Base-by-base conservation (phyloP, 2,113 vertebrate genomes). In the Cryptomyrus ogoouensis region DNA sequence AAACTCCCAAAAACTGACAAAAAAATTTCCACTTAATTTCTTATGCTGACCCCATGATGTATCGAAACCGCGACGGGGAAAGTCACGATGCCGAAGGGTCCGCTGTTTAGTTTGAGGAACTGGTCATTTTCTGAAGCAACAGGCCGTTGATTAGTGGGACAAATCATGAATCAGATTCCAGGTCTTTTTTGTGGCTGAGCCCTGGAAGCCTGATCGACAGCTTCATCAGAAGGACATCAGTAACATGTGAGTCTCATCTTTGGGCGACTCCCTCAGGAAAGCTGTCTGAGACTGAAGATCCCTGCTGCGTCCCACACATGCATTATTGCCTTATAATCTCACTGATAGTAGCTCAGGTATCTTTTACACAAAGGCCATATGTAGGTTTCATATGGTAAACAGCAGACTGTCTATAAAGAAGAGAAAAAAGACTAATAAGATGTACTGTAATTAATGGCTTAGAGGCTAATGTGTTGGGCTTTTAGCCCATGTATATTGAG, bases 161-260 rank as follows among this genome's bases (percentile, higher is more conserved):
- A 91, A 92, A 95, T 92, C 92, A 94, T 92, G 94, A 94, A 56
- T 56, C 95, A 94, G 93, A 91, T 88, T 91, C 93, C 92, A 91
- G 89, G 93, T 94, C 91, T 93, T 94, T 94, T 66, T 42, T 88
- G 27, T 58, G 94, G 93, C 90, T 88, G 92, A 94, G 47, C 1
- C 12, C 47, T 2, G 49, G 27, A 5, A 35, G 50, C 31, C 17
- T 87, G 85, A 56, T 39, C 31, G 50, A 50, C 93, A 93, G 89
- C 91, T 94, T 96, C 95, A 95, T 96, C 96, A 96, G 95, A 96
- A 94, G 95, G 93, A 93, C 95, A 95, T 95, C 94, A 93, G 91
- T 93, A 94, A 92, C 92, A 94, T 92, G 91, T 94, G 95, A 94
- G 95, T 94, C 94, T 92, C 91, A 92, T 89, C 95, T 94, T 94